A percentile compares a stretch with the other conserved stretches of the same genome.
These are phyloP conservation scores for Dynastes hyllus DNA, from an alignment of 2,888 invertebrate genomes.

Conservation along the genomic window DNA sequence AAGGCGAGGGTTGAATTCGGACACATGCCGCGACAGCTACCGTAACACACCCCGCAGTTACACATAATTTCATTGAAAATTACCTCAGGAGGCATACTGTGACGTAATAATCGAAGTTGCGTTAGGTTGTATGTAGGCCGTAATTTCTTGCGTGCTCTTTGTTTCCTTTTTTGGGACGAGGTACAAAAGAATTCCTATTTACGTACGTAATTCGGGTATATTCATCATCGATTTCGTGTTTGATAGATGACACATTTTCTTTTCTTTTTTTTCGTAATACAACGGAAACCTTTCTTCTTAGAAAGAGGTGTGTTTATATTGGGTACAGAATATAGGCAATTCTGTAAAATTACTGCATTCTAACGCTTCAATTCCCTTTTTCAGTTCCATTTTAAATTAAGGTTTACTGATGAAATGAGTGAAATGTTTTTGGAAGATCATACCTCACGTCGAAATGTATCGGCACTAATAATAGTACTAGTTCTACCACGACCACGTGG, in stretches of 20 bases:
- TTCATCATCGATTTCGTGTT: conserved; percentile 14
- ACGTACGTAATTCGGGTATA: conserved; percentile 33
- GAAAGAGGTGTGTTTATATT: too few species aligned
- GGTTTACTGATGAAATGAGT: too few species aligned
- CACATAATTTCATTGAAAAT: conserved; percentile 59
- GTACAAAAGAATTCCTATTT: conserved; percentile 42
- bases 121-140: conserved; percentile 48
- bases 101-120: conserved; percentile 59
- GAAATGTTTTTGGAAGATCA: too few species aligned
- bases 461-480: too few species aligned
- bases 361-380: too few species aligned
- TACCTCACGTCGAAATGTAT: too few species aligned
- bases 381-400: too few species aligned
- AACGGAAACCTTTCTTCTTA: too few species aligned
- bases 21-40: conserved; percentile 57
- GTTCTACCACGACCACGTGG: too few species aligned
- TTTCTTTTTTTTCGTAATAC: too few species aligned
- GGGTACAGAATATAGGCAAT: too few species aligned
- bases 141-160: conserved; percentile 43
- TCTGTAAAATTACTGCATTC: too few species aligned
- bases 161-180: conserved; percentile 8
- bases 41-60: conserved; percentile 59
- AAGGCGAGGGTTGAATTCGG: conserved; percentile 51
- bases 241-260: background rate
- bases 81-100: conserved; percentile 59